Percentiles rank a stretch among this genome's conserved stretches.
These are phyloP conservation scores for Phaethon lepturus DNA, from an alignment of 2,113 vertebrate species.

Conservation along the genomic window DNA sequence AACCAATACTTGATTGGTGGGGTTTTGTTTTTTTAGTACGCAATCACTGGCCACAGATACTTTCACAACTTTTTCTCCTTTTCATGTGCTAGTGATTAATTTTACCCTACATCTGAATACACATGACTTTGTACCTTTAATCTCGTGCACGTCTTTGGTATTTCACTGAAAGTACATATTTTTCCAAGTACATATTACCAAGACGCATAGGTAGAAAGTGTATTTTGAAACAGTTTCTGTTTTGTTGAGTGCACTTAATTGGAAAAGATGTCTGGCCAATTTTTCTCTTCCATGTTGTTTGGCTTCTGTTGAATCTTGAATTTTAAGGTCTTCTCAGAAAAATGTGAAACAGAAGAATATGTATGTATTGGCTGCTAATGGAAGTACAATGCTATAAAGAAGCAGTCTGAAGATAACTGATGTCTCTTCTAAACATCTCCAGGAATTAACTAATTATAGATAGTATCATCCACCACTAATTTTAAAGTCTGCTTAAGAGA, in stretches of 20 bases:
- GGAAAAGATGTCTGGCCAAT: slow-evolving; percentile 12
- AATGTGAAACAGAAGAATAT: background rate
- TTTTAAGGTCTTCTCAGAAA: background rate
- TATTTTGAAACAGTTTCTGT: slow-evolving; percentile 37
- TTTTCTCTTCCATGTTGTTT: background rate
- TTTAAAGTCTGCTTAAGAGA: background rate
- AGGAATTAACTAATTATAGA: background rate
- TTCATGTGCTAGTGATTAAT: background rate
- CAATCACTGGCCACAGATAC: background rate
- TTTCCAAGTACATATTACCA: slow-evolving; percentile 36
- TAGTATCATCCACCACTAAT: background rate
- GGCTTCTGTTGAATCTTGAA: background rate
- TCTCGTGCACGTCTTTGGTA: slow-evolving; percentile 12
- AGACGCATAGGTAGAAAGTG: slow-evolving; percentile 18
- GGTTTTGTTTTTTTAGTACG: background rate
- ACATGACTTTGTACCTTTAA: background rate
- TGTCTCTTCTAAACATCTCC: background rate
- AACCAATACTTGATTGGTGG: slow-evolving; percentile 9
- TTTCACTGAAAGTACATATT: background rate
- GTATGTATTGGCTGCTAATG: background rate
- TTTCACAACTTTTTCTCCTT: background rate
- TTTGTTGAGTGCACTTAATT: slow-evolving; percentile 25
- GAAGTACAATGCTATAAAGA: background rate
- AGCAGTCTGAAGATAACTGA: background rate
- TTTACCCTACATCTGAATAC: background rate